Conservation (phyloP, 2,797 vertebrate genomes). For the Centroberyx gerrardi region DNA sequence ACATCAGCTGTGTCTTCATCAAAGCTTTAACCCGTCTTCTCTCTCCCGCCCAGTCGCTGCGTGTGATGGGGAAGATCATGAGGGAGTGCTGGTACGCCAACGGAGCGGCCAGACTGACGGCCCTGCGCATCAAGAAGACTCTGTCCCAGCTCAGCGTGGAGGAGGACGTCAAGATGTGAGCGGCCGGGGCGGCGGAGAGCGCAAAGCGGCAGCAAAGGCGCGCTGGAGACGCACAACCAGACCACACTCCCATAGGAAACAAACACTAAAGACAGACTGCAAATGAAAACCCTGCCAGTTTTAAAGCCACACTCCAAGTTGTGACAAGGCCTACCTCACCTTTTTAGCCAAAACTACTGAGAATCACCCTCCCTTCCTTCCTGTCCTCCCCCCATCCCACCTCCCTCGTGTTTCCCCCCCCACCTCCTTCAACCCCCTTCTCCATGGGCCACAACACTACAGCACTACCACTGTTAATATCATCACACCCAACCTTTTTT, state of each 20-base stretch:
- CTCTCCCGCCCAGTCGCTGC: conserved; percentile 87
- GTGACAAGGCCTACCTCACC: conserved; percentile 91
- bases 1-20: too few relatives aligned
- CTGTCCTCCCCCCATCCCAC: neutral
- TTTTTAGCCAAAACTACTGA: conserved; percentile 92
- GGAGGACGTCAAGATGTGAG: conserved; percentile 98
- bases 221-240: conserved; percentile 68
- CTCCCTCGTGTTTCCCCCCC: conserved; percentile 29
- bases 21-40: neutral
- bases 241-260: conserved; percentile 67
- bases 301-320: conserved; percentile 85
- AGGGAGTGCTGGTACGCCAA: conserved; percentile 99
- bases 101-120: conserved; percentile 94
- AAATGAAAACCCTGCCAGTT: conserved; percentile 86
- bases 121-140: conserved; percentile 99
- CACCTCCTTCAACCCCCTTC: conserved; percentile 13
- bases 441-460: conserved; percentile 72
- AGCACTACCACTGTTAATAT: conserved; percentile 76
- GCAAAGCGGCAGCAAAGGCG: neutral
- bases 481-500: conserved; percentile 54
- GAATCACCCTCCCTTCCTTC: conserved; percentile 54
- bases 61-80: conserved; percentile 99
- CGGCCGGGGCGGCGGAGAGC: conserved; percentile 11
- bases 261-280: conserved; percentile 78
- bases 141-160: conserved; percentile 98